Evolutionary conservation across 2,888 invertebrate species (phyloP).

Genomic region (Hypselothyrea guttata): DNA sequence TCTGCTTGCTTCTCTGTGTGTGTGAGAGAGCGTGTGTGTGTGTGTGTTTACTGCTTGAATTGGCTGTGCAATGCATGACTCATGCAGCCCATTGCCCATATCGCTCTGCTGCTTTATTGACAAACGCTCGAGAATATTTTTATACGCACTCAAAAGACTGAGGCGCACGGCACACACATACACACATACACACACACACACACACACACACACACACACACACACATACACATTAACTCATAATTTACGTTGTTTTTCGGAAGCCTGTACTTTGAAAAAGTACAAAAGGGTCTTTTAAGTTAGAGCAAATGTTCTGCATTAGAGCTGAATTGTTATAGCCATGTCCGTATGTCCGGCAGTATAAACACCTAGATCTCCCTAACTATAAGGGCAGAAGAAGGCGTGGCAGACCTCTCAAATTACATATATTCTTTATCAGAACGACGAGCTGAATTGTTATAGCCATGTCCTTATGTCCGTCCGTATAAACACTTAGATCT

Average conservation of each 20-base stretch:
- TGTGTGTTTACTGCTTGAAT: slow-evolving; percentile 48
- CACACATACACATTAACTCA: slow-evolving; percentile 62
- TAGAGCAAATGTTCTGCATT: too few species aligned
- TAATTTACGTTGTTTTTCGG: slow-evolving; percentile 78
- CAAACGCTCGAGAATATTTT: slow-evolving; percentile 68
- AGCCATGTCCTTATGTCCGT: too few species aligned
- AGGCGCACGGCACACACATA: slow-evolving; percentile 12
- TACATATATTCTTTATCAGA: too few species aligned
- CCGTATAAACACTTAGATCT: too few species aligned
- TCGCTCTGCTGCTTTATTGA: slow-evolving; percentile 62
- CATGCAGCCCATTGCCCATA: slow-evolving; percentile 38
- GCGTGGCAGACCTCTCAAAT: too few species aligned
- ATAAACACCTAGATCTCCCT: too few species aligned
- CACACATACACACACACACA: slow-evolving; percentile 29
- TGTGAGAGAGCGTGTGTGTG: slow-evolving; percentile 17
- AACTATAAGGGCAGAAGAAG: too few species aligned
- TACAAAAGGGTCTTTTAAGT: too few species aligned
- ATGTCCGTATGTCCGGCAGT: too few species aligned
- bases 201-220: slow-evolving; percentile 39
- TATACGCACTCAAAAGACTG: slow-evolving; percentile 27
- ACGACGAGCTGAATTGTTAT: too few species aligned
- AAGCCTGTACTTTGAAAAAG: too few species aligned
- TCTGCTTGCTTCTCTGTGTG: slow-evolving; percentile 15
- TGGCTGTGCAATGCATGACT: slow-evolving; percentile 60
- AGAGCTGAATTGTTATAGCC: too few species aligned